A percentile compares a stretch with the other conserved stretches of the same genome.
These are phyloP conservation scores for Linepithema humile DNA, from an alignment of 1,140 invertebrate species.

Conservation along the genomic window DNA sequence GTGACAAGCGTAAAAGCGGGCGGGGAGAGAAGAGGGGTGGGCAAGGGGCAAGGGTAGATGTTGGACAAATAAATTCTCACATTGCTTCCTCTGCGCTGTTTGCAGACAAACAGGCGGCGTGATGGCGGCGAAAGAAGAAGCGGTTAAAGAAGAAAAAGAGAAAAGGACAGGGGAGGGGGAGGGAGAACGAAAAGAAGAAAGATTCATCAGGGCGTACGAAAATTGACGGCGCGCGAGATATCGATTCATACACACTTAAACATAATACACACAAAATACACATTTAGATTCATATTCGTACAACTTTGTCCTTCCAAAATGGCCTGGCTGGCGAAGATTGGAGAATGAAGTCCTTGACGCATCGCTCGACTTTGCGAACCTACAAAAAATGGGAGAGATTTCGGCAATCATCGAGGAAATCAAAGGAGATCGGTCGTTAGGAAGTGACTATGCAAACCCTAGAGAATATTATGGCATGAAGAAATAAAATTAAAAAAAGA, in stretches of 20 bases:
- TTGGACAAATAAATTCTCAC: conserved; percentile 68
- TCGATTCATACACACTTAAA: conserved; percentile 44
- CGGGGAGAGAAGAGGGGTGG: not conserved
- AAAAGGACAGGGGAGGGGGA: not conserved
- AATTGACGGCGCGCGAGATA: conserved; percentile 24
- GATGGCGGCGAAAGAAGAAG: conserved; percentile 70
- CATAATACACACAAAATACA: conserved; percentile 29
- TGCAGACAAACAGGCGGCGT: conserved; percentile 76
- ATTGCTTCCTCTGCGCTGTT: conserved; percentile 65
- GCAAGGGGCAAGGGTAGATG: conserved; percentile 38
- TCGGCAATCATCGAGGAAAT: not conserved
- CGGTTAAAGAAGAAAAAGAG: conserved; percentile 47
- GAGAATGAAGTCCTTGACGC: not conserved
- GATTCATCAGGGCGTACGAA: conserved; percentile 6
- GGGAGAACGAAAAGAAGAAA: not conserved
- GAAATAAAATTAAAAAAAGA: not conserved
- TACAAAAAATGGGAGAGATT: not conserved
- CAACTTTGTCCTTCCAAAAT: conserved; percentile 45
- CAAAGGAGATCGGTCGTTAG: too few species aligned
- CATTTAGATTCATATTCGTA: conserved; percentile 37
- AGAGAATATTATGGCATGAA: not conserved
- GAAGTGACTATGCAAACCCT: too few species aligned
- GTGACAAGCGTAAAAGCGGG: not conserved
- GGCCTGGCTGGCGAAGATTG: conserved; percentile 23
- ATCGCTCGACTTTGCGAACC: conserved; percentile 3